Percentiles rank a stretch among this genome's conserved stretches.
Evolutionary conservation across 1,140 invertebrate species (phyloP).

Genomic region (Neodiprion pinetum): DNA sequence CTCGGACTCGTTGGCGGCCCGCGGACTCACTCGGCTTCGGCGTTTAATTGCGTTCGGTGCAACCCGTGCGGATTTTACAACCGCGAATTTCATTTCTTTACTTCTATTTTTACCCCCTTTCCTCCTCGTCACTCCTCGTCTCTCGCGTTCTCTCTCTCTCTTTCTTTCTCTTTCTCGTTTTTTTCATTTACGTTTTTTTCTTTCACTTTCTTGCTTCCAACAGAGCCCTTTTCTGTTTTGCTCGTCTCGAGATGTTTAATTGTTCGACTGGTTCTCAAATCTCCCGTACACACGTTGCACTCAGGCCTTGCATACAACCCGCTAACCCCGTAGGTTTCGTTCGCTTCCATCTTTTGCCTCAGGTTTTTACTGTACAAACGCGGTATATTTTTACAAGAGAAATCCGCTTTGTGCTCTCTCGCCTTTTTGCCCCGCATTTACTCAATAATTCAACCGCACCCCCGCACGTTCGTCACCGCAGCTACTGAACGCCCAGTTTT

Average conservation of each 20-base stretch:
- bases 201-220: constrained; percentile 23
- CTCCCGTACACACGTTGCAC: constrained; percentile 5
- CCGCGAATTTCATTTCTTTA: constrained; percentile 53
- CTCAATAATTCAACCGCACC: too few species aligned
- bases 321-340: too few species aligned
- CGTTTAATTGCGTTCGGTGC: constrained; percentile 60
- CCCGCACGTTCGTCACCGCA: too few species aligned
- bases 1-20: constrained; percentile 34
- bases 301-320: too few species aligned
- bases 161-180: constrained; percentile 18
- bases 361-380: too few species aligned
- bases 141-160: constrained; percentile 10
- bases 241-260: constrained; percentile 46
- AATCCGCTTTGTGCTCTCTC: too few species aligned
- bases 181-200: not conserved
- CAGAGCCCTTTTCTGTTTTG: constrained; percentile 23
- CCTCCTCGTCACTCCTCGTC: constrained; percentile 6
- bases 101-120: constrained; percentile 23
- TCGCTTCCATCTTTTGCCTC: too few species aligned
- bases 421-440: too few species aligned
- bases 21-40: constrained; percentile 54
- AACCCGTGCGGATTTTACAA: constrained; percentile 57
- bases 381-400: too few species aligned
- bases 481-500: too few species aligned
- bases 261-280: constrained; percentile 49